Conservation (phyloP, 2,113 vertebrate species). For the Pimephales promelas region DNA sequence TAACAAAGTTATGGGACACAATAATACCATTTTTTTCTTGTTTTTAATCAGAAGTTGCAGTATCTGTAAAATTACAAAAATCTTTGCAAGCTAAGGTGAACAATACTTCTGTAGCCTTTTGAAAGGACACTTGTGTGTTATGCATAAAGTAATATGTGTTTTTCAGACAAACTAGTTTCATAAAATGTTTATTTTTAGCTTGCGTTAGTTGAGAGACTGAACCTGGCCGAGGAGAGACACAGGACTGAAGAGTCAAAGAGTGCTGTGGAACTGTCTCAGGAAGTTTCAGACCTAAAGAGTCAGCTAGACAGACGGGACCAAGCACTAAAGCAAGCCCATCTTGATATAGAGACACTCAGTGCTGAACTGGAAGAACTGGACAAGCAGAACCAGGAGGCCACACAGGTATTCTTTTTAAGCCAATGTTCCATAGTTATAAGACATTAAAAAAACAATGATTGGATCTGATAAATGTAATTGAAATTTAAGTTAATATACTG, state of each 20-base stretch:
- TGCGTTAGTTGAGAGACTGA: conserved; percentile 63
- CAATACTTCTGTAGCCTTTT: background rate
- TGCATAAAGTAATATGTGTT: background rate
- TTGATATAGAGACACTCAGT: conserved; percentile 81
- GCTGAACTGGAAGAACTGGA: conserved; percentile 91
- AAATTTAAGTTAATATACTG: background rate
- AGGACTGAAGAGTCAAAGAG: background rate
- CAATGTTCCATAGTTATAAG: background rate
- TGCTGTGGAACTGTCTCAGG: conserved; percentile 50
- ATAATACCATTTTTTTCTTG: background rate
- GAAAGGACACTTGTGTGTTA: background rate
- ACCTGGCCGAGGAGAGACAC: conserved; percentile 50
- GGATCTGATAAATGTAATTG: background rate
- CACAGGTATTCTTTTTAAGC: conserved; percentile 78
- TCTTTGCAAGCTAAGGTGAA: background rate
- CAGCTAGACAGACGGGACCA: conserved; percentile 79
- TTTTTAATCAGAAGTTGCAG: background rate
- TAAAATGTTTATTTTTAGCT: background rate
- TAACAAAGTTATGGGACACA: background rate
- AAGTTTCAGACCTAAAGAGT: conserved; percentile 74
- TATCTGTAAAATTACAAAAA: background rate
- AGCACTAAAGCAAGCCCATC: conserved; percentile 75
- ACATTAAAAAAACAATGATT: background rate
- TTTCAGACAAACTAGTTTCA: background rate
- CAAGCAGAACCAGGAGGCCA: conserved; percentile 92